These are phyloP conservation scores for Neopipo cinnamomea DNA, from an alignment of 2,113 vertebrate species.

Conservation along the genomic window DNA sequence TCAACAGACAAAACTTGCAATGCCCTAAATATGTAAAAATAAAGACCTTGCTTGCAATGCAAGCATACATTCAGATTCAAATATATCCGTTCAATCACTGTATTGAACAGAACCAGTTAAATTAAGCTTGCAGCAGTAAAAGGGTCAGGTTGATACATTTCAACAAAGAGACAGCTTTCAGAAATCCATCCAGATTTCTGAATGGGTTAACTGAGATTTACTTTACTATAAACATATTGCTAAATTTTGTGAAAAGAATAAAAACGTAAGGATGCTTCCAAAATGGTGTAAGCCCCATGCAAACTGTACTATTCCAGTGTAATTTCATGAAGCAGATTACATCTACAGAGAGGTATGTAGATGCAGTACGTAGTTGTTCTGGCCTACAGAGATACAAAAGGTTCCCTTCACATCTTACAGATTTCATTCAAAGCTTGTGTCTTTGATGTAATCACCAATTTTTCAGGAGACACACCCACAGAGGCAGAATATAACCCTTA, in stretches of 20 bases:
- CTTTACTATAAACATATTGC: neutral
- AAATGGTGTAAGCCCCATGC: neutral
- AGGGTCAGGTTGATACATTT: rapidly evolving
- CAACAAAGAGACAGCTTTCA: neutral
- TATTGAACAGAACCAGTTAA: neutral
- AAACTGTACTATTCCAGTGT: neutral
- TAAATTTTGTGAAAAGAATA: neutral
- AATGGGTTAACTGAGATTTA: neutral
- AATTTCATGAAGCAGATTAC: neutral
- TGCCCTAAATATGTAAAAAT: neutral
- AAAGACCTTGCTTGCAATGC: neutral
- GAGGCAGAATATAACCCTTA: neutral
- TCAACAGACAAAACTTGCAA: neutral
- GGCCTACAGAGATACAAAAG: neutral
- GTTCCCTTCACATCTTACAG: neutral
- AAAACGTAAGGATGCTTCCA: neutral
- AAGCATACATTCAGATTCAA: neutral
- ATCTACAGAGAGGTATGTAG: neutral
- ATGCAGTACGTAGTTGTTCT: neutral
- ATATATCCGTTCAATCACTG: neutral
- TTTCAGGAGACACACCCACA: neutral
- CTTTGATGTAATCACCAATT: neutral
- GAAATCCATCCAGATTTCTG: neutral
- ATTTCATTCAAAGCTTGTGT: neutral
- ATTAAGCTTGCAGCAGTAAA: neutral